Percentiles rank a stretch among this genome's conserved stretches.
Evolutionary conservation across 23 tunicate species (phyloP).

Genomic region (Styela plicata): DNA sequence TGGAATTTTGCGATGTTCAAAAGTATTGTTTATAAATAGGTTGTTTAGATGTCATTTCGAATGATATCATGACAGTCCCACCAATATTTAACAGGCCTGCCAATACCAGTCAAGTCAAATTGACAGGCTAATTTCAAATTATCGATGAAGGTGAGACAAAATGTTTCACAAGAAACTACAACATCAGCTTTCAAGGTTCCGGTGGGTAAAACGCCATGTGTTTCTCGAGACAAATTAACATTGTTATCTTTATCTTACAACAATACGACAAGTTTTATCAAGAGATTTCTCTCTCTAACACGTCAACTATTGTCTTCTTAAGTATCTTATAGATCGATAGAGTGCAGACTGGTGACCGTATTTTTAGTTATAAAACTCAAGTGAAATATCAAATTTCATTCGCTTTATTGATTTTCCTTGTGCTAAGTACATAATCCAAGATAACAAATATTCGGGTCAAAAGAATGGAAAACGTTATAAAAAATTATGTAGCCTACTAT

Average conservation of each 20-base stretch:
- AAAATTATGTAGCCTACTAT: too few relatives aligned
- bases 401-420: neutral
- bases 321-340: neutral
- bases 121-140: too few relatives aligned
- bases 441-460: neutral
- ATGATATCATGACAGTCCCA: too few relatives aligned
- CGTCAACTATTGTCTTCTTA: neutral
- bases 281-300: neutral
- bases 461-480: too few relatives aligned
- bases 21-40: too few relatives aligned
- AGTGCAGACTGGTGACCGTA: neutral
- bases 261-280: neutral
- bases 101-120: too few relatives aligned
- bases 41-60: too few relatives aligned
- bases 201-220: neutral
- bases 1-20: too few relatives aligned
- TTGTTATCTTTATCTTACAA: neutral
- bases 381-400: neutral
- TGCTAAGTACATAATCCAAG: neutral
- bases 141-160: too few relatives aligned
- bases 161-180: too few relatives aligned
- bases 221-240: neutral
- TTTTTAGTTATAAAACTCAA: neutral
- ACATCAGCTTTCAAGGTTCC: neutral
- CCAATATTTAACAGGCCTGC: too few relatives aligned